A percentile compares a stretch with the other conserved stretches of the same genome.
These are phyloP conservation scores for Theristicus caerulescens DNA, from an alignment of 2,113 vertebrate species.

Conservation along the genomic window DNA sequence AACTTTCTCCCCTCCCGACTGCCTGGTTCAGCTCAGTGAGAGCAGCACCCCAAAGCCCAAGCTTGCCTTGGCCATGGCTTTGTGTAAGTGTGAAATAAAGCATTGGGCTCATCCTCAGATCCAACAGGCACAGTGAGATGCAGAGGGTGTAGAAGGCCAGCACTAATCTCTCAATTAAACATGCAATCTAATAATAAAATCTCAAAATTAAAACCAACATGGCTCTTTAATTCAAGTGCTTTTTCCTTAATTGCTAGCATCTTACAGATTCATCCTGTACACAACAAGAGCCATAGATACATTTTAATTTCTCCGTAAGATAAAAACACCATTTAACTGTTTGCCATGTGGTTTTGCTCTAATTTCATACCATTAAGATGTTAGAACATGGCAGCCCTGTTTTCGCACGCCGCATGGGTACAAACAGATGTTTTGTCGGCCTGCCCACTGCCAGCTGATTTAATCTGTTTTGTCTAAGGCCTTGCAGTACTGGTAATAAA, in stretches of 20 bases:
- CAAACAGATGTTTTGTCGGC: not conserved
- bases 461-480: not conserved
- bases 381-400: not conserved
- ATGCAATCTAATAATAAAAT: not conserved
- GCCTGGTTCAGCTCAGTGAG: not conserved
- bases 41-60: not conserved
- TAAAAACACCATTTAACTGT: not conserved
- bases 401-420: not conserved
- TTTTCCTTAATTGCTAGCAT: not conserved
- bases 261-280: not conserved
- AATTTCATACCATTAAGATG: not conserved
- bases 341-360: not conserved
- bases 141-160: not conserved
- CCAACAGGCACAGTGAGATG: not conserved
- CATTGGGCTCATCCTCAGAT: not conserved
- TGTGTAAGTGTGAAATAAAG: not conserved
- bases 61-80: not conserved
- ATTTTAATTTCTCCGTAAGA: not conserved
- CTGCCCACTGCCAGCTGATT: constrained; percentile 18
- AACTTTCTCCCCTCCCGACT: not conserved
- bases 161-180: not conserved
- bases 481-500: not conserved
- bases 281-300: not conserved
- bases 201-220: not conserved
- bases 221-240: not conserved